Percentiles rank a stretch among this genome's conserved stretches.
These are phyloP conservation scores for Chymomyza caudatula DNA, from an alignment of 2,888 invertebrate species.

Conservation along the genomic window DNA sequence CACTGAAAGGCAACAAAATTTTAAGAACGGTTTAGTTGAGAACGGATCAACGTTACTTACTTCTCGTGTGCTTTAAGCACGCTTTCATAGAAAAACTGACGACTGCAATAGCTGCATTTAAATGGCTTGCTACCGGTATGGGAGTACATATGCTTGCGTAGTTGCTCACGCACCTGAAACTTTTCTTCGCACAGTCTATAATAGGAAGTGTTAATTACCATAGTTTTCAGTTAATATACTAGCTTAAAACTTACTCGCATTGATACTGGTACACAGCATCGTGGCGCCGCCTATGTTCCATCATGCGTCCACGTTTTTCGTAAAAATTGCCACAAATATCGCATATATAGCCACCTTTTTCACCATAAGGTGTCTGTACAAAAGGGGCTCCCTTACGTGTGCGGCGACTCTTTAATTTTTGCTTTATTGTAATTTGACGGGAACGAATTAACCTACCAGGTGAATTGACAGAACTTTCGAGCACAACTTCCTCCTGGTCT, in stretches of 20 bases:
- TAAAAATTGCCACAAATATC: constrained; percentile 75
- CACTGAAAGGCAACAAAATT: constrained; percentile 34
- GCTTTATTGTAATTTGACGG: neutral
- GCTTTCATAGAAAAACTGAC: constrained; percentile 75
- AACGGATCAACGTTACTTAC: constrained; percentile 45
- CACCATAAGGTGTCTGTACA: constrained; percentile 49
- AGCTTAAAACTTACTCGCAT: constrained; percentile 77
- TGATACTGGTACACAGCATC: constrained; percentile 63
- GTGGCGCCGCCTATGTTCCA: constrained; percentile 74
- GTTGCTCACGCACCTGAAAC: constrained; percentile 71
- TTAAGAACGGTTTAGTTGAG: neutral
- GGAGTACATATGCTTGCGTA: constrained; percentile 74
- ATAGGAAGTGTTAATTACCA: too few relatives aligned
- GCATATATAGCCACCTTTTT: constrained; percentile 68
- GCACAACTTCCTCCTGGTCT: constrained; percentile 33
- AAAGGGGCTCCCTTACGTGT: constrained; percentile 40
- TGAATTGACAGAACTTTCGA: neutral
- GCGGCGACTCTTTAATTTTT: neutral
- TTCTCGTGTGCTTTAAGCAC: constrained; percentile 74
- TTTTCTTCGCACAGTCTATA: constrained; percentile 69
- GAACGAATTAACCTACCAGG: neutral
- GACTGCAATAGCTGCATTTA: constrained; percentile 72
- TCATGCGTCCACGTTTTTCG: constrained; percentile 73
- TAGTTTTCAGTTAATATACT: too few relatives aligned
- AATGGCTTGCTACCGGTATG: constrained; percentile 74